Percentiles rank a stretch among this genome's conserved stretches.
Conservation (phyloP, 2,113 vertebrate genomes). For the Campylomormyrus tamandua region DNA sequence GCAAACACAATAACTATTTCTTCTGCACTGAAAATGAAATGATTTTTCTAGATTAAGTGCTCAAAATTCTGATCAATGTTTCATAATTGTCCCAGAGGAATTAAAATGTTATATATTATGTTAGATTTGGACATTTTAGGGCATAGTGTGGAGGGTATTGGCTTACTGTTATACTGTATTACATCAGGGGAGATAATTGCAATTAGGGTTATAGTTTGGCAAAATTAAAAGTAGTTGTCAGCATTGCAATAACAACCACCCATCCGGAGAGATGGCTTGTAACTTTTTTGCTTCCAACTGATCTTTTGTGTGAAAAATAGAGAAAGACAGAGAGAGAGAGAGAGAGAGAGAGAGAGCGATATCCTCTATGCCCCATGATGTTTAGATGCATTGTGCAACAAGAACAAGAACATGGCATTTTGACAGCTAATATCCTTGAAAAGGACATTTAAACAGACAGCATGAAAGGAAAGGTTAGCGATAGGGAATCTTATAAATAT, state of each 20-base stretch:
- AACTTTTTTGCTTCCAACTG: neutral
- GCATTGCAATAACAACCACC: neutral
- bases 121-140: neutral
- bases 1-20: neutral
- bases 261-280: neutral
- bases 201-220: neutral
- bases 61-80: neutral
- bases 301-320: neutral
- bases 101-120: neutral
- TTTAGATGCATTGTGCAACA: neutral
- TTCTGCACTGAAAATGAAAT: neutral
- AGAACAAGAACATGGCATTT: neutral
- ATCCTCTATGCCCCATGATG: neutral
- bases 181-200: neutral
- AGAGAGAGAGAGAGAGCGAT: neutral
- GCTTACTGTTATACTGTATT: neutral
- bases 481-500: conserved; percentile 1
- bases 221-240: neutral
- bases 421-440: conserved; percentile 4
- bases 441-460: neutral
- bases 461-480: conserved; percentile 1
- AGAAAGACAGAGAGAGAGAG: neutral
- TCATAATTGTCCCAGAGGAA: neutral
- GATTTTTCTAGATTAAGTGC: neutral
- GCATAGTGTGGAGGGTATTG: neutral